Evolutionary conservation across 2,888 invertebrate species (phyloP).

Genomic region (Drosophila meridiana): DNA sequence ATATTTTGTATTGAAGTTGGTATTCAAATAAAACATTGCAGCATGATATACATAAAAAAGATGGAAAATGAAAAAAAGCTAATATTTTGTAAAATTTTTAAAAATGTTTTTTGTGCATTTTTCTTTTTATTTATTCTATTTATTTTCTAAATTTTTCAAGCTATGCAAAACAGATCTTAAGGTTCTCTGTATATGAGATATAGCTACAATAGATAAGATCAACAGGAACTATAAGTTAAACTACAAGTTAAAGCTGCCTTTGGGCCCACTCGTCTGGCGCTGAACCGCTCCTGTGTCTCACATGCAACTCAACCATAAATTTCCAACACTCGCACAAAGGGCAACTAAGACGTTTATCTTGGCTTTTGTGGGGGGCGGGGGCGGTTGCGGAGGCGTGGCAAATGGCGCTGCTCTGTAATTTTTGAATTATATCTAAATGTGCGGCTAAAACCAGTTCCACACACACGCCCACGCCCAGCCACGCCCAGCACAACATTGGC

Average conservation of each 20-base stretch:
- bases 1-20: not conserved
- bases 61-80: too few relatives aligned
- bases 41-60: too few relatives aligned
- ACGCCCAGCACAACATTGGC: constrained; percentile 25
- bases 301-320: constrained; percentile 60
- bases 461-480: constrained; percentile 14
- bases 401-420: constrained; percentile 78
- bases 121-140: too few relatives aligned
- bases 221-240: too few relatives aligned
- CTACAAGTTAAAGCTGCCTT: not conserved
- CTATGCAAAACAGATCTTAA: too few relatives aligned
- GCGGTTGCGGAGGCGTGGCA: constrained; percentile 13
- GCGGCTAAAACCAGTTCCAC: constrained; percentile 45
- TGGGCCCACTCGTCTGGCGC: not conserved
- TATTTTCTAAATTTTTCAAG: too few relatives aligned
- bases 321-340: constrained; percentile 54
- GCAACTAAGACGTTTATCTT: constrained; percentile 70
- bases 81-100: too few relatives aligned
- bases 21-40: too few relatives aligned
- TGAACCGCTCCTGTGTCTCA: constrained; percentile 58
- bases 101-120: too few relatives aligned
- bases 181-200: too few relatives aligned
- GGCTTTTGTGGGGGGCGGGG: constrained; percentile 37
- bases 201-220: too few relatives aligned
- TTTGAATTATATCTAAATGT: constrained; percentile 78